Base-by-base conservation (phyloP, 2,797 vertebrate species). In the Sorex maritimensis region DNA sequence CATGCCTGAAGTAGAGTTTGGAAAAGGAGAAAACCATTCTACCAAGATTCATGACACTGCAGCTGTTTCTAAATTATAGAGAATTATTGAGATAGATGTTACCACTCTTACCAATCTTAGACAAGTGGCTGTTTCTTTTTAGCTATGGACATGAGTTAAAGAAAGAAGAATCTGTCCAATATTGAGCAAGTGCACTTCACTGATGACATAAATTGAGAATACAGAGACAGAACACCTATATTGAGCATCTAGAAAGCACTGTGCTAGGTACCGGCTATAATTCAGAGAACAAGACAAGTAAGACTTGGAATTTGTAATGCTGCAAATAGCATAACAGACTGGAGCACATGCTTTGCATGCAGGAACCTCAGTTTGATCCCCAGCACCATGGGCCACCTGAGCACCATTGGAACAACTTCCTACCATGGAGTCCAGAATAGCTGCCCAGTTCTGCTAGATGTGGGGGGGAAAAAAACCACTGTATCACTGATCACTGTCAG, bases 11-110 rank as follows among this genome's bases (percentile, higher is more conserved):
- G 52, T 88, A 52, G 44, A 71, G 73, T 92, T 79, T 94, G 58
- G 46, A 92, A 89, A 28, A 44, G 74, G 82, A 92, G 78, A 87
- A 94, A 95, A 93, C 6, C 65, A 41, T 3, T 46, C 84, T 65
- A n/a, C 81, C 91, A 81, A 92, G 83, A 96, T 92, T 21, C 44
- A 52, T 75, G 77, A 79, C 0, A 0, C 75, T 88, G 83, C 67
- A 90, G 93, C 72, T 92, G 34, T 86, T 94, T 93, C 75, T 92
- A 65, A 90, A 84, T 87, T 55, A 55, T 55, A 55, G 52, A 55
- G 52, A 55, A 55, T 55, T 88, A 88, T 28, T 34, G 24, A 85
- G 52, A 73, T 91, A 90, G 90, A 93, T 78, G 86, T 34, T 93
- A 46, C 94, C 63, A 77, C 11, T 89, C 81, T 95, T 63, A 69